phyloP scores from a whole-genome alignment of 2,113 vertebrate genomes.

The Puma concolor region DNA sequence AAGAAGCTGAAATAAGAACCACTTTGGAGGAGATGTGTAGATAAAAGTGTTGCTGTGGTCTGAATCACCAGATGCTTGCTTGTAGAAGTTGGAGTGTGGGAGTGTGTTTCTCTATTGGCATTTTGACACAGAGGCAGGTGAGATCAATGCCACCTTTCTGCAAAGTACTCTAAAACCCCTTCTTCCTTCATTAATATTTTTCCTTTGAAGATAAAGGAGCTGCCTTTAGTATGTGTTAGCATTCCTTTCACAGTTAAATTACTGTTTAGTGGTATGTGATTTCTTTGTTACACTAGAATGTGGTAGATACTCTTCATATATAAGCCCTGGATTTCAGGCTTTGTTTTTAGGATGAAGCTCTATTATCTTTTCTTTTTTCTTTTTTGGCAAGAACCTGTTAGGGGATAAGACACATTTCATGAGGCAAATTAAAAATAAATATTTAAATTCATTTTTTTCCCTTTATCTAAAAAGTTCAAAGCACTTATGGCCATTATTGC shows the following conservation, averaged over 20 bases:
- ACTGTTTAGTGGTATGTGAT: constrained; percentile 45
- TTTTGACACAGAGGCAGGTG: constrained; percentile 10
- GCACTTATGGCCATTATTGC: background rate
- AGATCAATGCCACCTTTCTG: constrained; percentile 14
- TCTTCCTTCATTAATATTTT: constrained; percentile 50
- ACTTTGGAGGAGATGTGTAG: background rate
- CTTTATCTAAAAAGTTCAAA: constrained; percentile 40
- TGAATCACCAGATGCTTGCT: background rate
- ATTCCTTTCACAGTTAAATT: constrained; percentile 53
- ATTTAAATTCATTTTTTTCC: constrained; percentile 21
- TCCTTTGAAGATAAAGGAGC: constrained; percentile 57
- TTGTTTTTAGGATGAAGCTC: constrained; percentile 55
- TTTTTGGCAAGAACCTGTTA: constrained; percentile 41
- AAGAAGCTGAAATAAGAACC: constrained; percentile 29
- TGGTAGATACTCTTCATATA: constrained; percentile 25
- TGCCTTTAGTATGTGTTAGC: background rate
- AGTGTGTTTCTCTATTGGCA: background rate
- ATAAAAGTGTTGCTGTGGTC: background rate
- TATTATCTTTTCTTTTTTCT: background rate
- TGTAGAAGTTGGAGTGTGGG: background rate
- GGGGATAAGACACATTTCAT: constrained; percentile 18
- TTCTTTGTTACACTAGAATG: constrained; percentile 36
- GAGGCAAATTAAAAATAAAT: constrained; percentile 62
- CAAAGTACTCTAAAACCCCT: constrained; percentile 45
- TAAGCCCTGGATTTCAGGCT: constrained; percentile 55